phyloP scores from a whole-genome alignment of 35 echinoderm and acorn worm species.

The Patiria miniata region DNA sequence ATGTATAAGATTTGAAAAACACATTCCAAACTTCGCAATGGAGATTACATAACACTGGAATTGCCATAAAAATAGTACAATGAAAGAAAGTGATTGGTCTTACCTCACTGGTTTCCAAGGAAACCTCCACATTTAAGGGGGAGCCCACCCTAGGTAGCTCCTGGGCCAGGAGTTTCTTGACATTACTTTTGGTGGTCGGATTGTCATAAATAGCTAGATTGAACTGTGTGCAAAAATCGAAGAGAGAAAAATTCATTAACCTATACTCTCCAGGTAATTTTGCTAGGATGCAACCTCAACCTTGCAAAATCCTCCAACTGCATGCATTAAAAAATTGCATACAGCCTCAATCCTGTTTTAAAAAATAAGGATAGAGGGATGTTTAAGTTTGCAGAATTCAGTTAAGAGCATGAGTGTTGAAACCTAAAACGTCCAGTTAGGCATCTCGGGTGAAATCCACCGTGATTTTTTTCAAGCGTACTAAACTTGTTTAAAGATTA shows the following conservation, averaged over 20 bases:
- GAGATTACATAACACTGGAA: no score
- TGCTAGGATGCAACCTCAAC: no score
- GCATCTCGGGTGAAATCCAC: no score
- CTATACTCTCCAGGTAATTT: no score
- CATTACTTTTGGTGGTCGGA: conserved; percentile 72
- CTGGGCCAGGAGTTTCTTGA: conserved; percentile 72
- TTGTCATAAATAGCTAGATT: conserved; percentile 91
- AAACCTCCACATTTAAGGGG: conserved; percentile 85
- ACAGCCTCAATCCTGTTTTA: no score
- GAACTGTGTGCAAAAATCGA: conserved; percentile 68
- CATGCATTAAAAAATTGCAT: no score
- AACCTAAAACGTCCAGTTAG: background rate
- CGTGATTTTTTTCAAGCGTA: no score
- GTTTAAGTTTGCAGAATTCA: background rate
- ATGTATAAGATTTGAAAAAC: no score
- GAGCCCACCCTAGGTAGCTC: conserved; percentile 76
- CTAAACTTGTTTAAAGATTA: no score
- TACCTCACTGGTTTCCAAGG: conserved; percentile 92
- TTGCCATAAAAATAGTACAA: no score
- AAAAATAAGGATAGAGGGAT: background rate
- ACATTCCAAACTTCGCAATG: background rate
- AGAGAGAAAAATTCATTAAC: background rate
- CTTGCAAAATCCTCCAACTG: no score
- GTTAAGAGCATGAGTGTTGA: background rate
- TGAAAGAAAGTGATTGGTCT: no score